These are phyloP conservation scores for Meandrusa payeni DNA, from an alignment of 2,888 invertebrate species.

Conservation along the genomic window DNA sequence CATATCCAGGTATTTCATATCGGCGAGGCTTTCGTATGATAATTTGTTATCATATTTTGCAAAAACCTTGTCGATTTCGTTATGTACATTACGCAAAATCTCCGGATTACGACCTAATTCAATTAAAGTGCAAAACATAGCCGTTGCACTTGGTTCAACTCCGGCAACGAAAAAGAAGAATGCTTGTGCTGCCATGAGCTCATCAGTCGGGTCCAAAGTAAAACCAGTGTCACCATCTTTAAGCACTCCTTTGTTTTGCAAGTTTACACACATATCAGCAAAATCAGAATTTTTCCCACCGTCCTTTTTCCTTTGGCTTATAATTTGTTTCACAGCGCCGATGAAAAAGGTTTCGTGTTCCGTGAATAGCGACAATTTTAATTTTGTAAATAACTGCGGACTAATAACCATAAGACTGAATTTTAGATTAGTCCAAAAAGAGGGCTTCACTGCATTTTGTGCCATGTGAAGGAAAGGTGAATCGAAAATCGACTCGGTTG, in stretches of 20 bases:
- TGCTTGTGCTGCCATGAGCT: slow-evolving; percentile 48
- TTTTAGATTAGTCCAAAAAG: slow-evolving; percentile 31
- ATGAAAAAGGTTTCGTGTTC: slow-evolving; percentile 31
- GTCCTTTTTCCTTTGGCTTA: slow-evolving; percentile 26
- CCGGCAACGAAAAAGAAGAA: slow-evolving; percentile 61
- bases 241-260: slow-evolving; percentile 38
- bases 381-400: slow-evolving; percentile 27
- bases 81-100: slow-evolving; percentile 41
- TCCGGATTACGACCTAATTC: slow-evolving; percentile 50
- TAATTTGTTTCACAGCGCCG: slow-evolving; percentile 30
- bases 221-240: slow-evolving; percentile 41
- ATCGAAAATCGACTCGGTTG: slow-evolving; percentile 48
- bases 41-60: slow-evolving; percentile 36
- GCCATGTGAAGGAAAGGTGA: slow-evolving; percentile 49
- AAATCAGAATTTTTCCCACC: slow-evolving; percentile 32
- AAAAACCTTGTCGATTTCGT: slow-evolving; percentile 48
- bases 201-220: slow-evolving; percentile 48
- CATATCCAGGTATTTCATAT: slow-evolving; percentile 51
- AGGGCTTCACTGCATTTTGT: slow-evolving; percentile 30
- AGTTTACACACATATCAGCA: slow-evolving; percentile 30
- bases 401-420: slow-evolving; percentile 33
- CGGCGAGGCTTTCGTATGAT: slow-evolving; percentile 40
- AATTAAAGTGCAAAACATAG: slow-evolving; percentile 42
- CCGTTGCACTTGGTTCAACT: slow-evolving; percentile 52
- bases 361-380: slow-evolving; percentile 19